Evolutionary conservation across 2,797 vertebrate genomes (phyloP), one percentile per base, ranked within the genome.

Genomic region (Dendrocincla fuliginosa): DNA sequence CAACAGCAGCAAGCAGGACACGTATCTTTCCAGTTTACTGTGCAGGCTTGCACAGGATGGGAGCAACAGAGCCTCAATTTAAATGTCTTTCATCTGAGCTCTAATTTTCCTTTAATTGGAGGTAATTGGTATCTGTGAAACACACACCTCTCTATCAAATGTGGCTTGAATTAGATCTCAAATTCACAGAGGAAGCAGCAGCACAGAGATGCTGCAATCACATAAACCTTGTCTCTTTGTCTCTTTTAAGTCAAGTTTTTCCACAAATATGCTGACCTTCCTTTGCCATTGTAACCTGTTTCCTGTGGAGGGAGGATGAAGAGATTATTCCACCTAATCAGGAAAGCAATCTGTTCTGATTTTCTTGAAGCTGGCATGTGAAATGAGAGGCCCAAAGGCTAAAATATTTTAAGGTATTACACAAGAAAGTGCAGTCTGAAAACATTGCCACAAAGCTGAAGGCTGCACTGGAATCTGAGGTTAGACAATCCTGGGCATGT

Each of bases 291-390:
- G 94, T 79, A 69, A 87, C 69, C 77, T 92, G 63, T 89, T 73
- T 94, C 89, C 92, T 61, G 77, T 30, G 61, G 83, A 95, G 90
- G 82, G 80, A 93, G 83, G 50, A 86, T 78, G 67, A 95, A 91
- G 70, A 94, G 55, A 46, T 71, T 78, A 94, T 93, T 96, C 85
- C 86, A 91, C 70, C 77, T 95, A 37, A 94, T 95, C 89, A 95
- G 74, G 73, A 90, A 94, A 80, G 87, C 94, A 93, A 90, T 89
- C 84, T 93, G 78, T 92, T 83, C 87, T 55, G 78, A 94, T 95
- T 93, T 88, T 84, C 65, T 71, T 46, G 24, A 93, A 78, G 86
- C 33, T 86, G 35, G 24, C 65, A 90, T 13, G 3, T 64, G 49
- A 80, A 89, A 85, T 55, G 28, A 80, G 53, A 86, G 22, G 65